Base-by-base conservation (phyloP, 2,888 invertebrate species). In the Lydus trimaculatus region DNA sequence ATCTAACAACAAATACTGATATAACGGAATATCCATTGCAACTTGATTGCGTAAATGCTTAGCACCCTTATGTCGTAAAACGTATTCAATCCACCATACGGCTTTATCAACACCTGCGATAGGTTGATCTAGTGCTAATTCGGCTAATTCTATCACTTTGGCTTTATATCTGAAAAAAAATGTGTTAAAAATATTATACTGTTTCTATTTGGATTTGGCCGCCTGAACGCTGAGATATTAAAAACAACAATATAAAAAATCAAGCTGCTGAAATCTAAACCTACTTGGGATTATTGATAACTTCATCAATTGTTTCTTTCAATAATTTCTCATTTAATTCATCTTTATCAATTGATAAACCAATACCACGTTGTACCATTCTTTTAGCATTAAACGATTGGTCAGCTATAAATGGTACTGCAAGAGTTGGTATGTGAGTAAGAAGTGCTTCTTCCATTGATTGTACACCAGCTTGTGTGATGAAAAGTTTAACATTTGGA, bases 401-500 rank as follows among this genome's bases (percentile, higher is more conserved):
- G 64, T 78, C 78, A n/a, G 76, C 77, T 62, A 75, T 72, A 58
- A 77, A 76, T 7, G 78, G 73, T 28, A 78, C 75, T 2, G 72
- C 75, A 5, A 78, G 64, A 60, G 75, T 62, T 23, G 78, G 78
- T 31, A 77, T 68, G 2, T 63, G 58, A 31, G 63, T 25, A 77
- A 74, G 1, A 73, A 74, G 7, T 28, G 3, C 28, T 28, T 28
- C 28, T 28, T 28, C 74, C 58, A 76, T 70, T 11, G 78, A 78
- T 65, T 77, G 78, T 0, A 78, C 59, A 15, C 78, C 78, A 25
- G 75, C 78, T 70, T 78, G 78, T 0, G 76, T 77, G 17, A 78
- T 75, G 63, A 87, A 87, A 1, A 86, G 64, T 70, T 86, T 87
- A 0, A 87, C 70, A 63, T 87, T 87, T n/a, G 83, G 83, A 73